A percentile compares a stretch with the other conserved stretches of the same genome.
Conservation (phyloP, 2,888 invertebrate genomes). For the Diplolepis rosae region DNA sequence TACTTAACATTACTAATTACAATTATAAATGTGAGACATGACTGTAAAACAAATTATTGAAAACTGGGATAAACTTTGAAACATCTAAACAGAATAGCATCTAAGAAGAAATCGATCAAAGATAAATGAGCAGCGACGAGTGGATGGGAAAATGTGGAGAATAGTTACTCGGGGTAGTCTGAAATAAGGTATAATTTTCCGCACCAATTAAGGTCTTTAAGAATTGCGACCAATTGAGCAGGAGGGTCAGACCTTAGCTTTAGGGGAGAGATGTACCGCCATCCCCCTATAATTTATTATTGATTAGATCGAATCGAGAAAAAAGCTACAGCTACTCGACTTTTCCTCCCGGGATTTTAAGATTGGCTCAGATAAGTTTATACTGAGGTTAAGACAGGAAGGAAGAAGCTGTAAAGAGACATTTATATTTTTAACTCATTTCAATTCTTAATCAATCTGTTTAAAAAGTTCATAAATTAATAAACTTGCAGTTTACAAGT, state of each 20-base stretch:
- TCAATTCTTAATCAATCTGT: neutral
- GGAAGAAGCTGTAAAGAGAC: slow-evolving; percentile 37
- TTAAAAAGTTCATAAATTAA: neutral
- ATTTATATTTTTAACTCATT: slow-evolving; percentile 9
- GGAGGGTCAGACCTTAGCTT: slow-evolving; percentile 71
- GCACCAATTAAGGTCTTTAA: slow-evolving; percentile 74
- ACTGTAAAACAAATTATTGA: neutral
- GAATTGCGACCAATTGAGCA: slow-evolving; percentile 74
- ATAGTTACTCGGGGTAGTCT: slow-evolving; percentile 39
- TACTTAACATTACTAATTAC: slow-evolving; percentile 2
- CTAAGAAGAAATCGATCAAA: slow-evolving; percentile 26
- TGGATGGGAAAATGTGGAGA: slow-evolving; percentile 35
- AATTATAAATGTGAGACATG: too few relatives aligned
- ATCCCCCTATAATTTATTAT: slow-evolving; percentile 73
- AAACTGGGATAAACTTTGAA: neutral
- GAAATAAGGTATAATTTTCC: slow-evolving; percentile 74
- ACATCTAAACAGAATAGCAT: slow-evolving; percentile 1
- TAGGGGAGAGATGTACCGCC: slow-evolving; percentile 65
- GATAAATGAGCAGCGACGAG: slow-evolving; percentile 32
- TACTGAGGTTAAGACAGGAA: slow-evolving; percentile 32
- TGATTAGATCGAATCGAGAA: slow-evolving; percentile 71
- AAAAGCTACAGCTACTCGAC: slow-evolving; percentile 50
- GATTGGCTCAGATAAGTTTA: slow-evolving; percentile 43
- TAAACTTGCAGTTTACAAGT: too few relatives aligned
- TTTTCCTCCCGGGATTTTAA: slow-evolving; percentile 41